Evolutionary conservation across 2,113 vertebrate genomes (phyloP).

Genomic region (Muntiacus muntjak): DNA sequence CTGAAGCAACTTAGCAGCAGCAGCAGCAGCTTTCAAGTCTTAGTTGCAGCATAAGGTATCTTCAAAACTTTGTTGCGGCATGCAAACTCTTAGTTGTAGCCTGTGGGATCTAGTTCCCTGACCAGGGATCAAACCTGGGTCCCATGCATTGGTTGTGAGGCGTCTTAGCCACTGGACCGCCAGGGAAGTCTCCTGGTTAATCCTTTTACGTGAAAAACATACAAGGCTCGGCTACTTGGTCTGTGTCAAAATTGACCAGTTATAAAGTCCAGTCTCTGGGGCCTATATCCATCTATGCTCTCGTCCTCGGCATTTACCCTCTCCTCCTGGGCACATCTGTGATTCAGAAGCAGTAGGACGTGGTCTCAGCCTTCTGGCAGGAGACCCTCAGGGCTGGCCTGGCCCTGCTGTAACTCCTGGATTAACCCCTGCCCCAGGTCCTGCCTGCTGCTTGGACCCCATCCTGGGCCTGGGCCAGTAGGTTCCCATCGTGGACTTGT

Average conservation of each 20-base stretch:
- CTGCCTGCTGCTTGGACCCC: not conserved
- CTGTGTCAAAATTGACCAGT: fast-evolving
- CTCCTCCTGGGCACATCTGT: not conserved
- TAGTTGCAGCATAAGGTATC: not conserved
- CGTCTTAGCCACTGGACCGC: not conserved
- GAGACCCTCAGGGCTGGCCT: not conserved
- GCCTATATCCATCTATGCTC: too few relatives aligned
- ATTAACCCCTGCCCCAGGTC: not conserved
- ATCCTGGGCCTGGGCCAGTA: not conserved
- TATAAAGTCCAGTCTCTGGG: fast-evolving
- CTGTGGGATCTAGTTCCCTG: not conserved
- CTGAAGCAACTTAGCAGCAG: too few relatives aligned
- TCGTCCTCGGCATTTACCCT: too few relatives aligned
- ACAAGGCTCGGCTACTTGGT: not conserved
- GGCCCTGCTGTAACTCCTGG: not conserved
- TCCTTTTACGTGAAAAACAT: not conserved
- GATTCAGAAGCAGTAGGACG: not conserved
- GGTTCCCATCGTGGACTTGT: fast-evolving
- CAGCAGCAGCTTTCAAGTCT: not conserved
- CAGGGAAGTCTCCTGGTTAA: not conserved
- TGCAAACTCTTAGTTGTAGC: not conserved
- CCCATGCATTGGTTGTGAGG: not conserved
- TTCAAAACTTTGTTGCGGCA: not conserved
- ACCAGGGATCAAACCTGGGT: not conserved
- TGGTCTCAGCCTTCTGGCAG: not conserved